These are phyloP conservation scores for Anabacerthia variegaticeps DNA, from an alignment of 2,797 vertebrate species.

Conservation along the genomic window DNA sequence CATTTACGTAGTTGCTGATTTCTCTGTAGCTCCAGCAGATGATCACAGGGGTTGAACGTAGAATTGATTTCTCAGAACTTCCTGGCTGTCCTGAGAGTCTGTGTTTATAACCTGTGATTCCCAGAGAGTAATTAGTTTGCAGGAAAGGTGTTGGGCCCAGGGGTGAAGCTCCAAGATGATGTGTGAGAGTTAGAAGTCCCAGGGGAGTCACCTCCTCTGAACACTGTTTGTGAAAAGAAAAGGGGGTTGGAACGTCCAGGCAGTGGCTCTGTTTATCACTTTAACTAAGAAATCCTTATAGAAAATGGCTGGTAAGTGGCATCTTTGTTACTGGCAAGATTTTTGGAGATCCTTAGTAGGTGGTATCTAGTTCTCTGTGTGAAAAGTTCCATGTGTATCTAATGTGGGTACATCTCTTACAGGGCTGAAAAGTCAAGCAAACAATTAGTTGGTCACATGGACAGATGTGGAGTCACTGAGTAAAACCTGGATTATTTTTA, in stretches of 20 bases:
- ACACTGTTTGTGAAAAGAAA: background rate
- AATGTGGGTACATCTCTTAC: accelerated
- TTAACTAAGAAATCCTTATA: background rate
- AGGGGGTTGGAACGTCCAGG: background rate
- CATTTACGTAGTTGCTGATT: background rate
- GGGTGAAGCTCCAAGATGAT: background rate
- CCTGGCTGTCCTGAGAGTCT: background rate
- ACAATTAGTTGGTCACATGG: background rate
- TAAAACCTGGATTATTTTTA: background rate
- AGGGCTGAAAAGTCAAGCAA: background rate
- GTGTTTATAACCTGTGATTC: background rate
- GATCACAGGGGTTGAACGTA: background rate
- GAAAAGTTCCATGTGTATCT: background rate
- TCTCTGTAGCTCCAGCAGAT: background rate
- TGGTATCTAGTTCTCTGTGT: background rate
- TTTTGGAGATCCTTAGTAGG: background rate
- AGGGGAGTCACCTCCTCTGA: background rate
- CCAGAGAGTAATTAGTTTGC: background rate
- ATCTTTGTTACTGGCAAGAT: background rate
- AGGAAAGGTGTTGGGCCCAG: background rate
- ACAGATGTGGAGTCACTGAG: background rate
- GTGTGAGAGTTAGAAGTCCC: background rate
- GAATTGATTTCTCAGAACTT: background rate
- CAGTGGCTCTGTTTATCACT: background rate
- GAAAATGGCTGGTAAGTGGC: background rate